These are phyloP conservation scores for Scrobipalpa costella DNA, from an alignment of 2,888 invertebrate species.

Conservation along the genomic window DNA sequence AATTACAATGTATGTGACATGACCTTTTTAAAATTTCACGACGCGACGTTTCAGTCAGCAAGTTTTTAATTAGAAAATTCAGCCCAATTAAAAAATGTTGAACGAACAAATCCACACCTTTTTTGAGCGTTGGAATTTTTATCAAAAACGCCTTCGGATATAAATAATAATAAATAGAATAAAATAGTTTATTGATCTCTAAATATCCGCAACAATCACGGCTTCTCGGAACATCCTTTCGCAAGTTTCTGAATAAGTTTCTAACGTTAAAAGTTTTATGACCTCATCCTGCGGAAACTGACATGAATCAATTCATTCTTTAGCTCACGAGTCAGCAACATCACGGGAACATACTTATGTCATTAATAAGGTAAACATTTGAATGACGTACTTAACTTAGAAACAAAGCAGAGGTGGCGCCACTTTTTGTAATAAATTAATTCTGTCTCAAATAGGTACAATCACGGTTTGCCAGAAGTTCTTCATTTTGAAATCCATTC, in stretches of 20 bases:
- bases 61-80: background rate
- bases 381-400: constrained; percentile 36
- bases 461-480: no score
- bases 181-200: no score
- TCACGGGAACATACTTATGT: constrained; percentile 35
- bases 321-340: constrained; percentile 34
- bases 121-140: no score
- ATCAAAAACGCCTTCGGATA: background rate
- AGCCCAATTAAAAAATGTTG: no score
- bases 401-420: no score
- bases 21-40: constrained; percentile 1
- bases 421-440: no score
- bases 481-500: no score
- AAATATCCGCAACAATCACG: background rate
- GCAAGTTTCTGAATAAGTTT: background rate
- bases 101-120: no score
- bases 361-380: constrained; percentile 49
- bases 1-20: background rate
- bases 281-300: constrained; percentile 11
- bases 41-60: background rate
- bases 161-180: no score
- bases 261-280: background rate
- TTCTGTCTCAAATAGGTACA: no score
- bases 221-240: background rate
- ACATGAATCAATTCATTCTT: constrained; percentile 32